Conservation (phyloP, 2,888 invertebrate genomes). For the Aplocera efformata region DNA sequence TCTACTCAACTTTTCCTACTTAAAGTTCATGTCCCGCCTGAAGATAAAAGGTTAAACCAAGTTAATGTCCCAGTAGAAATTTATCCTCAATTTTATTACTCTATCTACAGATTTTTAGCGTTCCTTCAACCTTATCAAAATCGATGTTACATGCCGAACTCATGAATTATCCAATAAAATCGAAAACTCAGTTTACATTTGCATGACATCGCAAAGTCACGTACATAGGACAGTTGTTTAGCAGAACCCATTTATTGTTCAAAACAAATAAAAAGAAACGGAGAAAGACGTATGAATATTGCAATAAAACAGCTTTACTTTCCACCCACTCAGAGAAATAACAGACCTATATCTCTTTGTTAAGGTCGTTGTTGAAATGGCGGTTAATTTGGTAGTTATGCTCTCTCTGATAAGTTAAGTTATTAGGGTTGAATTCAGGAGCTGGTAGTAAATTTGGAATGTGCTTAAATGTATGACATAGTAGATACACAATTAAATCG, state of each 20-base stretch:
- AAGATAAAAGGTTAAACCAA: constrained; percentile 8
- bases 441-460: constrained; percentile 62
- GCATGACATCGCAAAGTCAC: constrained; percentile 54
- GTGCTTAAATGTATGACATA: constrained; percentile 51
- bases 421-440: constrained; percentile 65
- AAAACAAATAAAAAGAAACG: constrained; percentile 66
- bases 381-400: constrained; percentile 21
- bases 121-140: constrained; percentile 43
- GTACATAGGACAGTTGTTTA: constrained; percentile 56
- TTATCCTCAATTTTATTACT: constrained; percentile 38
- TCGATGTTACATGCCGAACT: constrained; percentile 45
- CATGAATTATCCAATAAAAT: constrained; percentile 59
- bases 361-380: constrained; percentile 35
- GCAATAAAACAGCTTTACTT: constrained; percentile 36
- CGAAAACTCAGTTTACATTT: constrained; percentile 51
- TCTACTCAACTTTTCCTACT: too few species aligned
- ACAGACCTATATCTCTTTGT: constrained; percentile 15
- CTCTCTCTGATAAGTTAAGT: constrained; percentile 31
- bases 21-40: too few species aligned
- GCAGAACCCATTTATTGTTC: constrained; percentile 68
- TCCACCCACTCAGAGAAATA: constrained; percentile 20
- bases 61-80: constrained; percentile 35
- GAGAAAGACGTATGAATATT: constrained; percentile 42
- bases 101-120: constrained; percentile 32
- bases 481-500: constrained; percentile 55